These are phyloP conservation scores for Discoglossus pictus DNA, from an alignment of 2,797 vertebrate species.

Conservation along the genomic window DNA sequence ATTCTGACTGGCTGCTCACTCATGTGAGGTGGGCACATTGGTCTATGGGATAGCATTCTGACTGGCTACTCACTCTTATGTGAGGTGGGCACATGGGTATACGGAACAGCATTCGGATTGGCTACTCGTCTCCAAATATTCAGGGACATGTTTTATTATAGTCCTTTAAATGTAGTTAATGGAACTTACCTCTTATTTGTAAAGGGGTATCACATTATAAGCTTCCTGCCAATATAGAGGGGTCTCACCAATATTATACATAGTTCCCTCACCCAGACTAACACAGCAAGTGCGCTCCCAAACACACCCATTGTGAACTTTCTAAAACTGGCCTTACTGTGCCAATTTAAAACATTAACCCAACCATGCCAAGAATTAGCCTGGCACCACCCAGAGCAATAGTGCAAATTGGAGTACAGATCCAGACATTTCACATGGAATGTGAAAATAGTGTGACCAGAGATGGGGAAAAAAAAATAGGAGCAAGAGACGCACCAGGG, in stretches of 20 bases:
- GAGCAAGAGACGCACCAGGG: too few species aligned
- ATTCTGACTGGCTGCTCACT: too few species aligned
- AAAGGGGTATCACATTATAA: background rate
- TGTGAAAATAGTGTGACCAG: background rate
- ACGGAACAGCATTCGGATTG: too few species aligned
- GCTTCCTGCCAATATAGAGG: background rate
- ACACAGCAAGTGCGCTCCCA: background rate
- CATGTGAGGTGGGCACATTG: too few species aligned
- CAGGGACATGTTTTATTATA: too few species aligned
- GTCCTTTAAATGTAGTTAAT: background rate
- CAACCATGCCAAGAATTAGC: background rate
- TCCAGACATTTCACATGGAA: conserved; percentile 7
- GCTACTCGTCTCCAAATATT: too few species aligned
- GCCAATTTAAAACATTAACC: background rate
- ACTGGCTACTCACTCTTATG: too few species aligned
- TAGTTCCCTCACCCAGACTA: background rate
- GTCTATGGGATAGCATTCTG: too few species aligned
- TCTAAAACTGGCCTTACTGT: background rate
- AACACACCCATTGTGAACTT: background rate
- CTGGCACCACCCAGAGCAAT: conserved; percentile 10
- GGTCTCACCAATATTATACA: background rate
- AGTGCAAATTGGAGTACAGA: background rate
- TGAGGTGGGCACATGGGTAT: too few species aligned
- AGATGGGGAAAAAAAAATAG: background rate
- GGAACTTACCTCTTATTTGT: background rate